phyloP scores from a whole-genome alignment of 2,888 invertebrate species.

The Spodoptera picta region DNA sequence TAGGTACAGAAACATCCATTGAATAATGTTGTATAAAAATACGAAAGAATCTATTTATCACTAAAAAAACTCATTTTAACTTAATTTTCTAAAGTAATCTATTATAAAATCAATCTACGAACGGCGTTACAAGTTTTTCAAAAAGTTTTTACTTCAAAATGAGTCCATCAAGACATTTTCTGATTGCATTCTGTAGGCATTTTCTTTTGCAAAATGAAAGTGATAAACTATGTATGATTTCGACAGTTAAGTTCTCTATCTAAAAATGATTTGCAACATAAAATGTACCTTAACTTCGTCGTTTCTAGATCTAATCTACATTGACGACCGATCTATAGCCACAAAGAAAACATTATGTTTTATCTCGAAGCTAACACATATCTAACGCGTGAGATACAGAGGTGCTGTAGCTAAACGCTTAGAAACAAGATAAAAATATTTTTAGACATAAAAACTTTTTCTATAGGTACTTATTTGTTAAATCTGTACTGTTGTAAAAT shows the following conservation, averaged over 20 bases:
- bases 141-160: slow-evolving; percentile 11
- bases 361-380: slow-evolving; percentile 1
- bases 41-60: slow-evolving; percentile 3
- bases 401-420: background rate
- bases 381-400: slow-evolving; percentile 9
- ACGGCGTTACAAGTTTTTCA: background rate
- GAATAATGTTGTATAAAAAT: slow-evolving; percentile 1
- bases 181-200: background rate
- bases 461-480: no score
- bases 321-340: slow-evolving; percentile 1
- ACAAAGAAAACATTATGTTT: slow-evolving; percentile 20
- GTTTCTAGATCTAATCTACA: slow-evolving; percentile 3
- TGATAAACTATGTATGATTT: no score
- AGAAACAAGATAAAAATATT: background rate
- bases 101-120: slow-evolving; percentile 11
- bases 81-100: slow-evolving; percentile 1
- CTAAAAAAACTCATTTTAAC: slow-evolving; percentile 5
- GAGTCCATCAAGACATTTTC: background rate
- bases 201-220: slow-evolving; percentile 6
- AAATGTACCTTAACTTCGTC: background rate
- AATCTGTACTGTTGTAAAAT: no score
- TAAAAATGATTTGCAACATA: background rate
- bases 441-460: no score
- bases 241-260: no score
- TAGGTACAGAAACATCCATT: no score